Percentiles rank a stretch among this genome's conserved stretches.
These are phyloP conservation scores for mouse (Mus musculus) DNA, from an alignment of 2,113 vertebrate genomes.

Conservation along the genomic window GRCm39 chr9:61527001-61527500, in stretches of 20 bases:
- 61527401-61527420: neutral
- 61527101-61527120: constrained; percentile 82
- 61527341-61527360: rapidly evolving
- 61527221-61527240: neutral
- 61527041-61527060: neutral
- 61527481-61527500: neutral
- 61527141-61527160: constrained; percentile 80
- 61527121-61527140: constrained; percentile 82
- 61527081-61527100: constrained; percentile 83
- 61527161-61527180: constrained; percentile 80
- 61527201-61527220: constrained; percentile 58
- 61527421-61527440: neutral
- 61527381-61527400: neutral
- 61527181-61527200: constrained; percentile 76
- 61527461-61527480: rapidly evolving
- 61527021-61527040: neutral
- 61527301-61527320: neutral
- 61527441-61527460: neutral
- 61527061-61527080: constrained; percentile 79
- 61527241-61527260: neutral
- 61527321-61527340: neutral
- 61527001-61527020: neutral
- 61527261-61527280: neutral
- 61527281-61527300: neutral
- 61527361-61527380: neutral